phyloP scores from a whole-genome alignment of 2,888 invertebrate genomes.

The Arctia plantaginis region DNA sequence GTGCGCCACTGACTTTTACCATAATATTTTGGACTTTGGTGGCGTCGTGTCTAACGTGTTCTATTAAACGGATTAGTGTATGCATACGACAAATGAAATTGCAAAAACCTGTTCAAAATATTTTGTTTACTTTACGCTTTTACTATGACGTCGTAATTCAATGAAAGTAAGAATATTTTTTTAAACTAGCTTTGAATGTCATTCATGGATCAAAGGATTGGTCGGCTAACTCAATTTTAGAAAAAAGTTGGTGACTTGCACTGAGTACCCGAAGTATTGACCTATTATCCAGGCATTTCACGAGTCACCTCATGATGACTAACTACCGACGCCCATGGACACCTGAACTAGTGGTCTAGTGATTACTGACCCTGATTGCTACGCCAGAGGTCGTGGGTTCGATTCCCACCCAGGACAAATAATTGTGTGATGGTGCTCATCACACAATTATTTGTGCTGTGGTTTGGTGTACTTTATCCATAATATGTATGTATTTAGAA shows the following conservation, averaged over 20 bases:
- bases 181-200: not conserved
- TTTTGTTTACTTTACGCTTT: not conserved
- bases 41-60: not conserved
- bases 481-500: too few species aligned
- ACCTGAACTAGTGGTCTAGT: too few species aligned
- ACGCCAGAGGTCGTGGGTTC: too few species aligned
- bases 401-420: too few species aligned
- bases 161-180: not conserved
- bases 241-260: too few species aligned
- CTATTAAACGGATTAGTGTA: not conserved
- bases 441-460: too few species aligned
- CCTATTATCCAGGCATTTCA: not conserved
- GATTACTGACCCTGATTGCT: too few species aligned
- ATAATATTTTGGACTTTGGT: not conserved
- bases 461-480: too few species aligned
- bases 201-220: not conserved
- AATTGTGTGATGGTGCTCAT: too few species aligned
- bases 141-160: not conserved
- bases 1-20: not conserved
- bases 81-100: not conserved
- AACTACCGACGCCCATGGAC: too few species aligned
- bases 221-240: not conserved
- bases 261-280: too few species aligned
- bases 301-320: too few species aligned
- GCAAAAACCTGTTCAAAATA: not conserved